Evolutionary conservation across 1,140 invertebrate genomes (phyloP).

Genomic region (Leptoteleia sp.): DNA sequence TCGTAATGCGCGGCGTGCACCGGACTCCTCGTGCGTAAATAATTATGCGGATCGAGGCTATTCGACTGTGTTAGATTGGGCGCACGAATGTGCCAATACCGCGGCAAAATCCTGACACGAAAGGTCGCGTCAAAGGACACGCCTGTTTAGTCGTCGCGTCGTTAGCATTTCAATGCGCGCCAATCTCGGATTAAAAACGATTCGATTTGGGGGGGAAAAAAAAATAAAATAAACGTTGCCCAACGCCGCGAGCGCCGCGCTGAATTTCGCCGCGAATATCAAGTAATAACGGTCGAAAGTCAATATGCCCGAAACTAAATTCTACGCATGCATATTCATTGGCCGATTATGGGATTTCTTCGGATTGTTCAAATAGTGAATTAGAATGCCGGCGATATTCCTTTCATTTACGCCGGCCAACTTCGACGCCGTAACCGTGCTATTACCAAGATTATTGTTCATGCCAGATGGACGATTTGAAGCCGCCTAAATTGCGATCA

Average conservation of each 20-base stretch:
- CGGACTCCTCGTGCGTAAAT: constrained; percentile 61
- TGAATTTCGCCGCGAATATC: constrained; percentile 13
- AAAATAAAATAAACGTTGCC: constrained; percentile 15
- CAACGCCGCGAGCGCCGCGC: background rate
- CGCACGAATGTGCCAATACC: constrained; percentile 16
- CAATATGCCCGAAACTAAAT: constrained; percentile 15
- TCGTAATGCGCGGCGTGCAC: constrained; percentile 66
- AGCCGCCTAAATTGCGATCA: constrained; percentile 17
- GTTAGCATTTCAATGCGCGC: constrained; percentile 53
- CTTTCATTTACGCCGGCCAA: constrained; percentile 41
- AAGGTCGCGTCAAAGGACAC: constrained; percentile 34
- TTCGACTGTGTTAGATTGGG: constrained; percentile 41
- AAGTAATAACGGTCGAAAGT: constrained; percentile 27
- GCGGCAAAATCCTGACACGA: constrained; percentile 21
- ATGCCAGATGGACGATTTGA: constrained; percentile 1
- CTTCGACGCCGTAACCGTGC: constrained; percentile 1
- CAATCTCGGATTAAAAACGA: constrained; percentile 41
- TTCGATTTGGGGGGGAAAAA: constrained; percentile 29
- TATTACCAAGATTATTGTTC: constrained; percentile 46
- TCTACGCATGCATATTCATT: constrained; percentile 49
- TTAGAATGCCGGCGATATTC: constrained; percentile 44
- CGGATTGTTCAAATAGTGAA: constrained; percentile 39
- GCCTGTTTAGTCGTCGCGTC: constrained; percentile 15
- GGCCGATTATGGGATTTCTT: constrained; percentile 44
- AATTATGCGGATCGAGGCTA: constrained; percentile 63